Evolutionary conservation across 2,113 vertebrate genomes (phyloP), one percentile per base, ranked within the genome.

Genomic region (Cynoglossus semilaevis): DNA sequence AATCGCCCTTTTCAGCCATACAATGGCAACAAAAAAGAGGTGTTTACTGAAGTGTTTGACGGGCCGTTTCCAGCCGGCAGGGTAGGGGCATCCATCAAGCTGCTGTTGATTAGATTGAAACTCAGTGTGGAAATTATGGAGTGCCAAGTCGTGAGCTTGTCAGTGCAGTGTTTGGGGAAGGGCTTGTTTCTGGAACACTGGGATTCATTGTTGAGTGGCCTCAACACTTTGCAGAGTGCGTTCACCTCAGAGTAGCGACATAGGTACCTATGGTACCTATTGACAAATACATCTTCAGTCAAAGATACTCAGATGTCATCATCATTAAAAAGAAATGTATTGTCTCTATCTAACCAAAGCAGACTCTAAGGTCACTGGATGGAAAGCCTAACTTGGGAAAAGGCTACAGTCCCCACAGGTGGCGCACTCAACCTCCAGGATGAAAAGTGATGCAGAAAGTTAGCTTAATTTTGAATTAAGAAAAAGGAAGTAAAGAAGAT

Each of bases 21-120:
- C 38, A 12, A 13, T 4, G 34, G 41, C 55, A 34, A 35, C 49
- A 80, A 56, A 13, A 46, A 57, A 68, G 46, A 63, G 12, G 17
- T 41, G 57, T 83, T 66, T 66, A 61, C 37, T 58, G 54, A 54
- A 63, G 72, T 70, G 56, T 72, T 60, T 58, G 36, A 44, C 52
- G 14, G 44, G 49, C 52, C 38, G 51, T 56, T 76, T 56, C 40
- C 48, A 66, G 65, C 47, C 76, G 59, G 79, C 38, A 0, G 60
- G 59, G 48, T 36, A 7, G 36, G 68, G 66, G 63, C 63, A 13
- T 67, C 73, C 43, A 47, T 77, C 68, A 56, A 74, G 76, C 65
- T 42, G 70, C 70, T 67, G 79, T 29, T 72, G 83, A 85, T 84
- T 64, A 69, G 68, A 79, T 50, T 65, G 61, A 75, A 77, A 60